phyloP scores from a whole-genome alignment of 1,140 invertebrate species.

The Platyura marginata region DNA sequence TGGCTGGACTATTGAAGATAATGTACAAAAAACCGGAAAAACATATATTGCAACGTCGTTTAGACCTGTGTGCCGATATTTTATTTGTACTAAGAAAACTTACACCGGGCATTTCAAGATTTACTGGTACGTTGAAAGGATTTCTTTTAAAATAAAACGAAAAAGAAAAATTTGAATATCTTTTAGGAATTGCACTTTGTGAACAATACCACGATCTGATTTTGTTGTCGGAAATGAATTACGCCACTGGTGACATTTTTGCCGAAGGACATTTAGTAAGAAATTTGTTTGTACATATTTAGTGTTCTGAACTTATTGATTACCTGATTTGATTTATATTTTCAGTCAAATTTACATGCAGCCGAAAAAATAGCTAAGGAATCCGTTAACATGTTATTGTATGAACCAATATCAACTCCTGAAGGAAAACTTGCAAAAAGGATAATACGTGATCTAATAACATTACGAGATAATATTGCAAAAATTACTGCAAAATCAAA shows the following conservation, averaged over 20 bases:
- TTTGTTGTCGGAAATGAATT: too few species aligned
- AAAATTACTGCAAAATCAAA: too few species aligned
- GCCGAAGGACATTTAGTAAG: too few species aligned
- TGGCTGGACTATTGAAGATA: conserved; percentile 35
- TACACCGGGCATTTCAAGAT: conserved; percentile 52
- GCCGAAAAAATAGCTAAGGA: conserved; percentile 38
- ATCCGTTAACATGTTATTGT: conserved; percentile 41
- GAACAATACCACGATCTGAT: conserved; percentile 34
- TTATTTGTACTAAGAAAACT: conserved; percentile 40
- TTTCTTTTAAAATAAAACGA: too few species aligned
- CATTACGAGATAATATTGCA: conserved; percentile 35
- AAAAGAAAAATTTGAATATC: too few species aligned
- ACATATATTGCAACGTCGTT: conserved; percentile 38
- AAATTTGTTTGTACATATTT: too few species aligned
- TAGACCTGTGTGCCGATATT: conserved; percentile 42
- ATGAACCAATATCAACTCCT: conserved; percentile 48
- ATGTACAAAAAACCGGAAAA: conserved; percentile 21
- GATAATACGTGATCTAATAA: conserved; percentile 43
- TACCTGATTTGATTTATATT: too few species aligned
- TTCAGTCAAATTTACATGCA: too few species aligned
- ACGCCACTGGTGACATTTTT: too few species aligned
- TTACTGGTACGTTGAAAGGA: too few species aligned
- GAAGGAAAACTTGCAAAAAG: conserved; percentile 46
- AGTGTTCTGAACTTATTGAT: too few species aligned
- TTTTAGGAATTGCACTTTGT: conserved; percentile 53